These are phyloP conservation scores for Perca flavescens DNA, from an alignment of 2,113 vertebrate species.

Conservation along the genomic window DNA sequence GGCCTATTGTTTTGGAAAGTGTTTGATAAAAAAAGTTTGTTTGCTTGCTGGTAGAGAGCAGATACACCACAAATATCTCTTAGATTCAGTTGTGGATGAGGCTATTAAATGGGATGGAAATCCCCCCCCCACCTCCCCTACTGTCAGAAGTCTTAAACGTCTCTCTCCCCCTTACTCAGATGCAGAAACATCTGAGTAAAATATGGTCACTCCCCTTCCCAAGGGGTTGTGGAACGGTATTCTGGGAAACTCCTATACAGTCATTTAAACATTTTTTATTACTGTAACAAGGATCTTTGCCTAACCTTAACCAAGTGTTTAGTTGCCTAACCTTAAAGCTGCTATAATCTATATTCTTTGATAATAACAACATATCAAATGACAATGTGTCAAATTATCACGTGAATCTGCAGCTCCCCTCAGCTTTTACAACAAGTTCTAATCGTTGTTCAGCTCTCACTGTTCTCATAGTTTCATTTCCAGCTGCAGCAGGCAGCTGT, in stretches of 20 bases:
- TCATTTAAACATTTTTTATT: no score
- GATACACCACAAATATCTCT: neutral
- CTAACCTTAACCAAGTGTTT: neutral
- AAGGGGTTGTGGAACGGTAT: neutral
- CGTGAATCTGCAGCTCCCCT: no score
- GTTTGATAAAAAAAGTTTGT: neutral
- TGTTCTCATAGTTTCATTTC: neutral
- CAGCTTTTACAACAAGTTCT: neutral
- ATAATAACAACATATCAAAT: neutral
- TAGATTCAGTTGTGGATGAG: conserved; percentile 43
- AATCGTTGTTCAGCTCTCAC: neutral
- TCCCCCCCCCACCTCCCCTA: conserved; percentile 43
- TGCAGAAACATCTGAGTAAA: neutral
- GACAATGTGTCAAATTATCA: neutral
- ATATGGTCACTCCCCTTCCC: neutral
- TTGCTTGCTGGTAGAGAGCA: neutral
- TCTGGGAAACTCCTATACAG: neutral
- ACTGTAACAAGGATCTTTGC: neutral
- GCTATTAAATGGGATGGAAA: conserved; percentile 57
- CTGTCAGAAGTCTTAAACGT: conserved; percentile 31
- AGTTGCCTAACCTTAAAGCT: neutral
- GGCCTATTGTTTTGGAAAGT: neutral
- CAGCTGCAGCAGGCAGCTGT: neutral
- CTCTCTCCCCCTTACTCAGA: neutral
- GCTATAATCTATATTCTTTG: neutral